These are phyloP conservation scores for Arrhopalites spinosus DNA, from an alignment of 2,888 invertebrate species.

Conservation along the genomic window DNA sequence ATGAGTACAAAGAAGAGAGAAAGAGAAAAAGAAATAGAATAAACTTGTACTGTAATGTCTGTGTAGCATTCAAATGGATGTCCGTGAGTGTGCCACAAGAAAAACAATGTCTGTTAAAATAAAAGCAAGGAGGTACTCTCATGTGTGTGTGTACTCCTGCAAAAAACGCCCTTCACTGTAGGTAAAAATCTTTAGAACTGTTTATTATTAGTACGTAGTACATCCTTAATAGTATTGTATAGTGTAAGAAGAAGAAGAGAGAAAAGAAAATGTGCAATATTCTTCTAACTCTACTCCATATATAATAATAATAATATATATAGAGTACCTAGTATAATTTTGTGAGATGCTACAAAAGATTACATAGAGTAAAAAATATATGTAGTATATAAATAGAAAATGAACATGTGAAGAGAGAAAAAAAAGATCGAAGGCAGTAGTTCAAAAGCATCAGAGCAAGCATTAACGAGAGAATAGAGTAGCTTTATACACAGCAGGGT, in stretches of 20 bases:
- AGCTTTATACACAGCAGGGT: too few species aligned
- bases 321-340: too few species aligned
- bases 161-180: too few species aligned
- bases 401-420: not conserved
- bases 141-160: not conserved
- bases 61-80: not conserved
- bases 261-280: too few species aligned
- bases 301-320: too few species aligned
- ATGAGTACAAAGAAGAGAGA: not conserved
- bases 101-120: slow-evolving; percentile 20
- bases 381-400: slow-evolving; percentile 11
- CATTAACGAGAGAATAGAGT: not conserved
- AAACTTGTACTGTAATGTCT: not conserved
- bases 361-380: not conserved
- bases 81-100: slow-evolving; percentile 12
- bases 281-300: too few species aligned
- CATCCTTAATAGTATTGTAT: not conserved
- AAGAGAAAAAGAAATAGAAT: not conserved
- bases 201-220: slow-evolving; percentile 5
- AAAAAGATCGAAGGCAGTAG: not conserved
- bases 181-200: slow-evolving; percentile 5
- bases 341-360: too few species aligned
- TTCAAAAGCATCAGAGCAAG: slow-evolving; percentile 4
- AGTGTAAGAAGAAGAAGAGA: not conserved
- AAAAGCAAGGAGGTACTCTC: slow-evolving; percentile 8